Conservation (phyloP, 2,113 vertebrate genomes). For the Oryzias melastigma region DNA sequence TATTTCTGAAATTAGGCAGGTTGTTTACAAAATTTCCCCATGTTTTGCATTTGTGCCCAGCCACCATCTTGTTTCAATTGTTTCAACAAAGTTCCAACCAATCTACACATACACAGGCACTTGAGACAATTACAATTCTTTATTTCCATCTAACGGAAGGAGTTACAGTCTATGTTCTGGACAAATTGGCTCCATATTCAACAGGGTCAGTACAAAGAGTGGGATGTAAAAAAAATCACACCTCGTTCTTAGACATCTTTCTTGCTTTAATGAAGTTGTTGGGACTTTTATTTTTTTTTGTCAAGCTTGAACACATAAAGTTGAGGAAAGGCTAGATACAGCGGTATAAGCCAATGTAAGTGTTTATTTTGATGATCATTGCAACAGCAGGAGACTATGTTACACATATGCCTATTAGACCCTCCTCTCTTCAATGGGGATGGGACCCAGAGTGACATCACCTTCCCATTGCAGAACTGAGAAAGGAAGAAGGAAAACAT, state of each 20-base stretch:
- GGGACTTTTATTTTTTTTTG: conserved; percentile 3
- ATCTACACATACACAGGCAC: not conserved
- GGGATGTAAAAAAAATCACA: conserved; percentile 4
- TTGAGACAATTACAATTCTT: conserved; percentile 24
- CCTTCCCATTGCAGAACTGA: conserved; percentile 60
- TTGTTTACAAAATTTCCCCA: not conserved
- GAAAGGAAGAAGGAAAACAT: conserved; percentile 19
- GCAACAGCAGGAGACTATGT: conserved; percentile 14
- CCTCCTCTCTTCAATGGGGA: conserved; percentile 31
- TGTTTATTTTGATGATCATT: conserved; percentile 46
- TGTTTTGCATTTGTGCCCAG: not conserved
- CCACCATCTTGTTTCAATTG: no score
- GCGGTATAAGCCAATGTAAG: conserved; percentile 27
- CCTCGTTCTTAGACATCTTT: conserved; percentile 3
- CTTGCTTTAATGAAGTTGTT: not conserved
- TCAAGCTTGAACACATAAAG: not conserved
- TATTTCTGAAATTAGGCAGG: no score
- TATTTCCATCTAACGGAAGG: conserved; percentile 32
- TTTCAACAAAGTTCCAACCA: no score
- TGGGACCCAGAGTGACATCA: conserved; percentile 51
- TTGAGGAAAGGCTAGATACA: not conserved
- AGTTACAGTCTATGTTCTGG: conserved; percentile 9
- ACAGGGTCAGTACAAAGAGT: conserved; percentile 9
- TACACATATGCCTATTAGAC: conserved; percentile 2
- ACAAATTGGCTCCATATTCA: conserved; percentile 3